phyloP scores from a whole-genome alignment of 2,113 vertebrate species.

The Egretta garzetta region DNA sequence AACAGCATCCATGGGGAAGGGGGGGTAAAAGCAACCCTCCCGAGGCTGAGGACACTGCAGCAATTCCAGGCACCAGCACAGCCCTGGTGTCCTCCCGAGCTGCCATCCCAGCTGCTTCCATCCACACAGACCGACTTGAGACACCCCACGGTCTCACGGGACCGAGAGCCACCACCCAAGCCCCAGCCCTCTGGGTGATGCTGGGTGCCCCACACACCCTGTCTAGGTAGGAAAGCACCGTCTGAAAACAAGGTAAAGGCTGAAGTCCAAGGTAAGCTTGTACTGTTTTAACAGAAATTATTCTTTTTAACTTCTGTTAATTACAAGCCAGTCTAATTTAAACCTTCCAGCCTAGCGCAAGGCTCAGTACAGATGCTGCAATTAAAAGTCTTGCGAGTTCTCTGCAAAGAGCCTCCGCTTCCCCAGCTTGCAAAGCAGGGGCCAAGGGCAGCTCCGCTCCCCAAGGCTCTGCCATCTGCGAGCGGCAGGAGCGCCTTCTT shows the following conservation, averaged over 20 bases:
- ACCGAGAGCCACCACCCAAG: background rate
- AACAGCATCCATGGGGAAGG: fast-evolving
- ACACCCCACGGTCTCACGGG: fast-evolving
- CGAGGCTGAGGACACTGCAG: fast-evolving
- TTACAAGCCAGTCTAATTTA: constrained; percentile 19
- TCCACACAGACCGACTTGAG: fast-evolving
- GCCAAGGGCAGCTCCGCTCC: background rate
- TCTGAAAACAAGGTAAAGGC: background rate
- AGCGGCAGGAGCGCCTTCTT: background rate
- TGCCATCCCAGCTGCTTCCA: background rate
- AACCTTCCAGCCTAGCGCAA: background rate
- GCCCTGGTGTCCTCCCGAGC: fast-evolving
- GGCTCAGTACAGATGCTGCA: background rate
- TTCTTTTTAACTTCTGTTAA: constrained; percentile 12
- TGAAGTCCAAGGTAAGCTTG: background rate
- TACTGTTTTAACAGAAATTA: background rate
- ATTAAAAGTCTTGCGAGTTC: constrained; percentile 28
- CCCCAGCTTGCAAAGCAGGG: background rate
- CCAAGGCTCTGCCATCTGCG: background rate
- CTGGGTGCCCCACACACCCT: background rate
- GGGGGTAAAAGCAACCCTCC: background rate
- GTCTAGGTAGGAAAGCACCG: background rate
- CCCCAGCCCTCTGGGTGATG: background rate
- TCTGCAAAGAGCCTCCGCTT: background rate
- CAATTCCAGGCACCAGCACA: fast-evolving